These are phyloP conservation scores for Hirtodrosophila histrioides DNA, from an alignment of 2,888 invertebrate species.

Conservation along the genomic window DNA sequence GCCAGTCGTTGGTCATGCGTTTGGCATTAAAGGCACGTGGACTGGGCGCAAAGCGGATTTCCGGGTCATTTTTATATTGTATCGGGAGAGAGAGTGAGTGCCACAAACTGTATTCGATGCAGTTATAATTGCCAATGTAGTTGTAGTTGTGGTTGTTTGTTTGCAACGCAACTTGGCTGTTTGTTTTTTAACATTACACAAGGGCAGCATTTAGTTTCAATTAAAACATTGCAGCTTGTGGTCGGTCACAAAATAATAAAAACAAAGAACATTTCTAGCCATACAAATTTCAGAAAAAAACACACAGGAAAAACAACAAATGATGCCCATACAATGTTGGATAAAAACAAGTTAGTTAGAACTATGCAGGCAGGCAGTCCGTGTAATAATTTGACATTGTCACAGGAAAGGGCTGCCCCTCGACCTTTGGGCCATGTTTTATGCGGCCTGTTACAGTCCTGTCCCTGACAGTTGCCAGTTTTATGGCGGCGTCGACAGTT, in stretches of 20 bases:
- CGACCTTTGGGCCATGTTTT: slow-evolving; percentile 32
- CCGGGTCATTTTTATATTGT: slow-evolving; percentile 49
- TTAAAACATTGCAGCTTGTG: slow-evolving; percentile 79
- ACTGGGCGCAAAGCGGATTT: slow-evolving; percentile 76
- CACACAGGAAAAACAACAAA: slow-evolving; percentile 11
- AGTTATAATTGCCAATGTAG: slow-evolving; percentile 69
- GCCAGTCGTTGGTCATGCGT: slow-evolving; percentile 43
- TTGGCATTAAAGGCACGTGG: slow-evolving; percentile 62
- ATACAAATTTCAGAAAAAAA: slow-evolving; percentile 42
- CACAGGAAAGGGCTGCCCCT: slow-evolving; percentile 17
- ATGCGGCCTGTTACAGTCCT: slow-evolving; percentile 12
- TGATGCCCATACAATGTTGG: slow-evolving; percentile 1
- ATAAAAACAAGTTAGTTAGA: slow-evolving; percentile 36
- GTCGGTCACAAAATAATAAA: slow-evolving; percentile 52
- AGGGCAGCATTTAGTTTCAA: slow-evolving; percentile 78
- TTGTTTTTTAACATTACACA: slow-evolving; percentile 70
- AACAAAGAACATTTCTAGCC: slow-evolving; percentile 58
- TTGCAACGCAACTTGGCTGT: slow-evolving; percentile 52
- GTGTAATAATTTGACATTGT: slow-evolving; percentile 56
- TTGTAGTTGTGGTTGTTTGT: slow-evolving; percentile 25
- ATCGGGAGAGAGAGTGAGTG: slow-evolving; percentile 4
- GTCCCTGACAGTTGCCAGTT: slow-evolving; percentile 43
- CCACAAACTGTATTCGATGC: slow-evolving; percentile 58
- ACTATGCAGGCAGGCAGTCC: slow-evolving; percentile 19
- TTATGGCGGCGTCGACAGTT: slow-evolving; percentile 39